Evolutionary conservation across 2,113 vertebrate genomes (phyloP).

Genomic region (Eurypyga helias): DNA sequence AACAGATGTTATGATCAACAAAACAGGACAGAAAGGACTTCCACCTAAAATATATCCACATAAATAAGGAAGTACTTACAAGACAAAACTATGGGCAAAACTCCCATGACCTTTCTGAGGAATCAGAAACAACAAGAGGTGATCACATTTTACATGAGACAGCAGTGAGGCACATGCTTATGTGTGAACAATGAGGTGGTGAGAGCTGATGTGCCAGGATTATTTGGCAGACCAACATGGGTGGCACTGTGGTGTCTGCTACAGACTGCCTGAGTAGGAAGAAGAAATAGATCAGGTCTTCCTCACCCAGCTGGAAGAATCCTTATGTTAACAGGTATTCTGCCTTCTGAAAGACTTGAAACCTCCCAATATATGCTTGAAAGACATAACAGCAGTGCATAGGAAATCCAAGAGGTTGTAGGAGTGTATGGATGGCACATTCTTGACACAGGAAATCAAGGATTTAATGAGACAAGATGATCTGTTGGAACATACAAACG

Average conservation of each 20-base stretch:
- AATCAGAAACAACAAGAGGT: background rate
- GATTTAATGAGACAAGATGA: background rate
- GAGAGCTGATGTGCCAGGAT: background rate
- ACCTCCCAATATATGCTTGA: accelerated
- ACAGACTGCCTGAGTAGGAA: background rate
- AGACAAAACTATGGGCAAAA: background rate
- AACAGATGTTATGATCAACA: background rate
- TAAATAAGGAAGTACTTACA: background rate
- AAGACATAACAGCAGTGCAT: background rate
- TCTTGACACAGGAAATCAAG: background rate
- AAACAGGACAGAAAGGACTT: background rate
- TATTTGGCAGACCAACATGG: background rate
- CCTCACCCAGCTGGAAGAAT: background rate
- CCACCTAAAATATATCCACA: background rate
- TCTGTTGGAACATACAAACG: background rate
- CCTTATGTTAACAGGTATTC: background rate
- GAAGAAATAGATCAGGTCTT: background rate
- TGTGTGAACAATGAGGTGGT: background rate
- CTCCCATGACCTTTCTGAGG: background rate
- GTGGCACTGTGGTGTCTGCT: background rate
- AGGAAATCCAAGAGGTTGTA: background rate
- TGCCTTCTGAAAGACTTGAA: background rate
- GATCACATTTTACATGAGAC: background rate
- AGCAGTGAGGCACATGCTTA: accelerated
- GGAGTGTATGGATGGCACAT: accelerated